Evolutionary conservation across 2,113 vertebrate genomes (phyloP).

Genomic region (Callopanchax toddi): DNA sequence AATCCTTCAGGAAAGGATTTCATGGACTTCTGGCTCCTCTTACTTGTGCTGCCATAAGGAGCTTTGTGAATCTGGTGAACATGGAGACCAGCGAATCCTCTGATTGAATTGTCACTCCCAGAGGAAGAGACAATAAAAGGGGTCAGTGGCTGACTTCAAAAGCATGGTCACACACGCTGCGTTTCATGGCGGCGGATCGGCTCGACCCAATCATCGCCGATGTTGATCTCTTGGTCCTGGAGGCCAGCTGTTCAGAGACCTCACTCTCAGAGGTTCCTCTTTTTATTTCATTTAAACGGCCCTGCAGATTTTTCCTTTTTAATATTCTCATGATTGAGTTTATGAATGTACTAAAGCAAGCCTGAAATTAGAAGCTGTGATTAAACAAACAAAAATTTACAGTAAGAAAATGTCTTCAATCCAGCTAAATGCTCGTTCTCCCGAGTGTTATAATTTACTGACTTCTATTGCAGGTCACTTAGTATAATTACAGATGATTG

Average conservation of each 20-base stretch:
- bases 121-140: slow-evolving; percentile 62
- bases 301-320: slow-evolving; percentile 12
- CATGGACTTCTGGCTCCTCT: slow-evolving; percentile 57
- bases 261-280: slow-evolving; percentile 45
- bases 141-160: slow-evolving; percentile 64
- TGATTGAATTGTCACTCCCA: slow-evolving; percentile 71
- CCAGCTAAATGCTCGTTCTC: not conserved
- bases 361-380: not conserved
- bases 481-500: not conserved
- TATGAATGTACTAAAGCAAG: slow-evolving; percentile 21
- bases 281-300: slow-evolving; percentile 34
- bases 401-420: too few relatives aligned
- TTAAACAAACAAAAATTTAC: too few relatives aligned
- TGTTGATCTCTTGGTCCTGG: slow-evolving; percentile 50
- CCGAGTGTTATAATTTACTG: not conserved
- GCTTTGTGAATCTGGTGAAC: slow-evolving; percentile 57
- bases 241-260: slow-evolving; percentile 55
- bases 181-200: slow-evolving; percentile 37
- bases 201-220: slow-evolving; percentile 49
- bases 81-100: slow-evolving; percentile 59
- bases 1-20: slow-evolving; percentile 65
- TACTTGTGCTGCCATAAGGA: slow-evolving; percentile 57
- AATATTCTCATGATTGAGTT: slow-evolving; percentile 12
- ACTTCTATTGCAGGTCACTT: not conserved
- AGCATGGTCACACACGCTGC: slow-evolving; percentile 33